Evolutionary conservation across 2,888 invertebrate genomes (phyloP).

Genomic region (Callimorpha dominula): DNA sequence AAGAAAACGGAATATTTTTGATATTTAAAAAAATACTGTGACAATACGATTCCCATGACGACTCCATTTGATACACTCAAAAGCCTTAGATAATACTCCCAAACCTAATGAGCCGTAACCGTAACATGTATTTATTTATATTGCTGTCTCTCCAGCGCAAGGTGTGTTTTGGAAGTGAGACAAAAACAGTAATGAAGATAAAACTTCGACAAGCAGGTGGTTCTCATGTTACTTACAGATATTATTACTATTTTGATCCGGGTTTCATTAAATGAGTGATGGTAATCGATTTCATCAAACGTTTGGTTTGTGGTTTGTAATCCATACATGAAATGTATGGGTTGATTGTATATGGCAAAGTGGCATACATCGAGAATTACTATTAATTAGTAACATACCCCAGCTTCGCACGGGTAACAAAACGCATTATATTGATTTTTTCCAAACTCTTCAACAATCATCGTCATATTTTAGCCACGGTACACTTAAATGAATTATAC

Average conservation of each 20-base stretch:
- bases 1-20: neutral
- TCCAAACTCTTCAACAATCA: too few relatives aligned
- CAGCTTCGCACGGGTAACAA: too few relatives aligned
- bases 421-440: too few relatives aligned
- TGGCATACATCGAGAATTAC: neutral
- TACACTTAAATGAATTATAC: too few relatives aligned
- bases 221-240: conserved; percentile 57
- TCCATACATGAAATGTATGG: neutral
- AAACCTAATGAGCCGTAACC: conserved; percentile 58
- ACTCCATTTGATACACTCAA: conserved; percentile 7
- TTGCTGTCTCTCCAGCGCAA: conserved; percentile 59
- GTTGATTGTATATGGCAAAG: neutral
- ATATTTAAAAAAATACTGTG: neutral
- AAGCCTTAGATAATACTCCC: conserved; percentile 23
- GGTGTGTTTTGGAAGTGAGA: conserved; percentile 61
- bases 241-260: conserved; percentile 59
- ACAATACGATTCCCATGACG: conserved; percentile 4
- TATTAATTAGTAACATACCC: neutral
- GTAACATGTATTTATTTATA: conserved; percentile 60
- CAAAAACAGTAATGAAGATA: conserved; percentile 74
- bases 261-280: conserved; percentile 39
- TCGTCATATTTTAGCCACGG: too few relatives aligned
- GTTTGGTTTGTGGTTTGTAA: neutral
- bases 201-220: conserved; percentile 74
- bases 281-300: conserved; percentile 32